Conservation (phyloP, 1,140 invertebrate species). For the Drosophila simulans region DNA sequence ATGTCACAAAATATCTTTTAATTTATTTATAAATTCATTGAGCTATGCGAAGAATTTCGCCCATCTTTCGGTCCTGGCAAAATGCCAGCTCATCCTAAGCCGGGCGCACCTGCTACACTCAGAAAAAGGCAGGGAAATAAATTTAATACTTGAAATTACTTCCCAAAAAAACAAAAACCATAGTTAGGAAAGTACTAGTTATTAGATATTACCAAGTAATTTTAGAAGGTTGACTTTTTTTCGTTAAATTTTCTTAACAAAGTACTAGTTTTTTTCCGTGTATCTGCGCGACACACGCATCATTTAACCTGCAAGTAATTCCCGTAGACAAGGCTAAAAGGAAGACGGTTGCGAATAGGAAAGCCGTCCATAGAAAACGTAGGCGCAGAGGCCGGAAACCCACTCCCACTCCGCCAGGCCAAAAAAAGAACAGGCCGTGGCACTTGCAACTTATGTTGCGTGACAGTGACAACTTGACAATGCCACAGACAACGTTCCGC, state of each 20-base stretch:
- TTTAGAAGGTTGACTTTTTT: no score
- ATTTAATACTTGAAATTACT: neutral
- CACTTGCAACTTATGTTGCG: constrained; percentile 81
- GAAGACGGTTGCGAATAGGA: constrained; percentile 20
- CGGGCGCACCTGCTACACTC: constrained; percentile 36
- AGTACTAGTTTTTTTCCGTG: neutral
- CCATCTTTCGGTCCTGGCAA: constrained; percentile 34
- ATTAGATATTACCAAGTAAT: no score
- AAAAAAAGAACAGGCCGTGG: constrained; percentile 13
- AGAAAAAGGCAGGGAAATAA: neutral
- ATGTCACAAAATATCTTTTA: constrained; percentile 72
- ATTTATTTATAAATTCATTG: constrained; percentile 75
- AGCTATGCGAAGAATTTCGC: constrained; percentile 41
- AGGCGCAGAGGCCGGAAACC: constrained; percentile 1
- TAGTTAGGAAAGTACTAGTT: no score
- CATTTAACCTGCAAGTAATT: constrained; percentile 70
- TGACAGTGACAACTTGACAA: constrained; percentile 83
- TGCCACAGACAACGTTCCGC: constrained; percentile 75
- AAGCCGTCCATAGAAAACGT: constrained; percentile 12
- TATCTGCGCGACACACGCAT: constrained; percentile 63
- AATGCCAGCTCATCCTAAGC: constrained; percentile 39
- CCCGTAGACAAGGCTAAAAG: constrained; percentile 34
- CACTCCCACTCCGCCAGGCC: neutral
- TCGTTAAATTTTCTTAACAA: neutral
- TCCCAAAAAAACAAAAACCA: no score